Percentiles rank a stretch among this genome's conserved stretches.
Evolutionary conservation across 2,888 invertebrate species (phyloP).

Genomic region (Malachius bipustulatus): DNA sequence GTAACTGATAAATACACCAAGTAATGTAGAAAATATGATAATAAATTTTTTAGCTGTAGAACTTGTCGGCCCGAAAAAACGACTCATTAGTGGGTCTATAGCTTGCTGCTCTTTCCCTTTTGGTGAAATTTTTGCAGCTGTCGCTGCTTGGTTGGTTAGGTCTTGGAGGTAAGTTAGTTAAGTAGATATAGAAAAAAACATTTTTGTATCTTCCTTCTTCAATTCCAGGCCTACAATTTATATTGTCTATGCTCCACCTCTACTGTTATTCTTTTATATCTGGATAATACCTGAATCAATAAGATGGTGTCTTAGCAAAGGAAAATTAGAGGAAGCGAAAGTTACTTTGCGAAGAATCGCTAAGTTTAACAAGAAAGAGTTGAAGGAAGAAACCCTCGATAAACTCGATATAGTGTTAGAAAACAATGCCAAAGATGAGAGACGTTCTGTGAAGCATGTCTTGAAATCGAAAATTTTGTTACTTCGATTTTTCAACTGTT

Average conservation of each 20-base stretch:
- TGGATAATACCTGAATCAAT: conserved; percentile 61
- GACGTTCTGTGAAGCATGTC: conserved; percentile 34
- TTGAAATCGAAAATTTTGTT: conserved; percentile 43
- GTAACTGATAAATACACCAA: no score
- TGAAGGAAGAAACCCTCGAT: conserved; percentile 29
- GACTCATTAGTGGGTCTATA: conserved; percentile 60
- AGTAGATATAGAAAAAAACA: conserved; percentile 6
- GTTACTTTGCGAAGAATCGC: conserved; percentile 49
- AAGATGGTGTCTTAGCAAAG: conserved; percentile 61
- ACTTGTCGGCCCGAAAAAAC: conserved; percentile 59
- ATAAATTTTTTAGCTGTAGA: conserved; percentile 49
- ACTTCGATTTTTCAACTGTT: conserved; percentile 48
- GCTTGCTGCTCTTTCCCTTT: conserved; percentile 58
- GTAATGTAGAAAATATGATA: no score
- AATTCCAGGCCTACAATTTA: conserved; percentile 26
- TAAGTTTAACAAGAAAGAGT: conserved; percentile 41
- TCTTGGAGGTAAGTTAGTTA: conserved; percentile 52
- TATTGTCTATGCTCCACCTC: conserved; percentile 52
- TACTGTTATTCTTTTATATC: conserved; percentile 54
- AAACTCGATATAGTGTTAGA: conserved; percentile 17
- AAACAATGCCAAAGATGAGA: conserved; percentile 12
- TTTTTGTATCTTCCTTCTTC: conserved; percentile 8
- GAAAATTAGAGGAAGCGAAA: conserved; percentile 44
- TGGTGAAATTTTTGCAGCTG: conserved; percentile 55
- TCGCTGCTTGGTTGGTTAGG: conserved; percentile 51